Evolutionary conservation across 2,113 vertebrate genomes (phyloP), one percentile per base, ranked within the genome.

Genomic region (Dicaeum eximium): DNA sequence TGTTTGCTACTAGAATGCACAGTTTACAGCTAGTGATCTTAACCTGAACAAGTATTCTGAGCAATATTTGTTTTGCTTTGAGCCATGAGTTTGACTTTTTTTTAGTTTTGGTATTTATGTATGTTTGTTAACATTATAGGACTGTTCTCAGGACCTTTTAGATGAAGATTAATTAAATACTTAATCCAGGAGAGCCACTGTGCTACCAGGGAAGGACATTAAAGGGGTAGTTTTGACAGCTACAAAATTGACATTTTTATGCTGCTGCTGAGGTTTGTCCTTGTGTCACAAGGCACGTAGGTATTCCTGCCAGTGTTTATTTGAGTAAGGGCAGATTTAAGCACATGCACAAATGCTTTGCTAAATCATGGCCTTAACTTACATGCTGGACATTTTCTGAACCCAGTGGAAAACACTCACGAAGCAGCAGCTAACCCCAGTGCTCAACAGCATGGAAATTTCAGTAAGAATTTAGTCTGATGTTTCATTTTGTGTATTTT

Each of bases 11-110:
- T 92, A 95, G 93, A 96, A 95, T 67, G 50, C 60, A 60, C 33
- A 81, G 74, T 93, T 95, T 95, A 90, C 92, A 87, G 81, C 73
- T 78, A 56, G 86, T 81, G 69, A 73, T 84, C 45, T 81, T 84
- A 66, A 87, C 72, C 50, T 92, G 82, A 92, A 88, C 38, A 89
- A 92, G 66, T 89, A 85, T 95, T 95, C 69, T 81, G 70, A 91
- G 91, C 78, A 94, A 60, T 94, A 94, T 88, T 93, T 92, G 80
- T 92, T 97, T 92, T 90, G 69, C 90, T 88, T 96, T 88, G 91
- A 97, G 92, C 90, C 90, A 93, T 58, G 78, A 22, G 18, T 64
- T 93, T 77, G 23, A 90, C 17, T 58, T 79, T 71, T 71, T 92
- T 91, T 92, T 70, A 89, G 71, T 91, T 90, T 50, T 94, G 40